Evolutionary conservation across 2,888 invertebrate genomes (phyloP), one percentile per base, ranked within the genome.

Genomic region (Artemia sp.): DNA sequence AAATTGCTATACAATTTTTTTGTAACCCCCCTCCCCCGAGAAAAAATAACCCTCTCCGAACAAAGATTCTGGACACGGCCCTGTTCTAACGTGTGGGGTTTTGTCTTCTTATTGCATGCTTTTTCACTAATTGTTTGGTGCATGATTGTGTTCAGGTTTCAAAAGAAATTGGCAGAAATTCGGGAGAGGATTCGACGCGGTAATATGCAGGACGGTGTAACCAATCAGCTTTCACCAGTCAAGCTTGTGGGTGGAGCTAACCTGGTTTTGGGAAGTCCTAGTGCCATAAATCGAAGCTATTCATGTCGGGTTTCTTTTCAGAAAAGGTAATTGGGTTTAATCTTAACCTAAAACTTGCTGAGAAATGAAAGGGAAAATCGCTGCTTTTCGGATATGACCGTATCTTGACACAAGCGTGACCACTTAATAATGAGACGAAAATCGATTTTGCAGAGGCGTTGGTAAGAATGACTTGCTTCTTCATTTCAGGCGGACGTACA

Each of bases 161-260:
- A 89, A 85, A 86, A 88, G 82, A 87, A 88, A 81, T 89, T 89
- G 82, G 84, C 86, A 81, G 89, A 88, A 83, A 85, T 90, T 81
- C 87, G 87, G 80, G 89, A 88, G 80, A 87, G 90, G 82, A 90
- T 90, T 82, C 88, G 89, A 84, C 89, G 89, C 64, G 64, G 64
- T 19, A 58, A 58, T 24, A 19, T 24, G 14, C 64, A 24, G 24
- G 24, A n/a, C n/a, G 11, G 24, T 24, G 14, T 19, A 9, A 58
- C 64, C 64, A 58, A 58, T 58, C 64, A 58, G 64, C 64, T 58
- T 58, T 58, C 64, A 24, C 11, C 64, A 58, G 24, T 24, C 14
- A 58, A 58, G 64, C 64, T 19, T n/a, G 10, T 24, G 64, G 38
- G 38, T 38, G 64, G 64, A 58, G 64, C 64, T 58, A 10, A 58